Conservation (phyloP, 2,888 invertebrate species). For the Brachynemurus nebulosus region DNA sequence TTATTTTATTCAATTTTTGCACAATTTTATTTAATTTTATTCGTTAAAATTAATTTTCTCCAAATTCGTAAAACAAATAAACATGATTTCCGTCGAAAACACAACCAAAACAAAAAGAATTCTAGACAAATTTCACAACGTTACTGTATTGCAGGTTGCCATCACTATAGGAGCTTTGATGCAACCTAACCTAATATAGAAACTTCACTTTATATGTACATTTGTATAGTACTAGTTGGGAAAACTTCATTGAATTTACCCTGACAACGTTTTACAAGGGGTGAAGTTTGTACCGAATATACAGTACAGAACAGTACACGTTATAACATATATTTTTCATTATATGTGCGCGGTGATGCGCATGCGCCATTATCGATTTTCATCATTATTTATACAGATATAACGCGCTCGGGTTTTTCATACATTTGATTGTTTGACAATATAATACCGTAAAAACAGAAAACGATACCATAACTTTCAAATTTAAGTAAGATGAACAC, state of each 20-base stretch:
- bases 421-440: background rate
- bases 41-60: too few species aligned
- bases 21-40: too few species aligned
- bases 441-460: background rate
- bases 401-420: too few species aligned
- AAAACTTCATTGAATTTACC: background rate
- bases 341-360: background rate
- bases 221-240: background rate
- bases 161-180: slow-evolving; percentile 1
- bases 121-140: background rate
- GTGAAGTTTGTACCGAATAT: background rate
- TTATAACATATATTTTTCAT: background rate
- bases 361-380: slow-evolving; percentile 8
- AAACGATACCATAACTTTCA: too few species aligned
- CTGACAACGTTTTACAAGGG: background rate
- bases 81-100: too few species aligned
- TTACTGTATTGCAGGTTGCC: slow-evolving; percentile 1
- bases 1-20: too few species aligned
- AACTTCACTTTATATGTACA: background rate
- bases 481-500: too few species aligned
- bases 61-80: too few species aligned
- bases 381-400: background rate
- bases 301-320: too few species aligned
- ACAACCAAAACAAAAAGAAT: background rate
- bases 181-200: too few species aligned